Evolutionary conservation across 2,113 vertebrate species (phyloP).

Genomic region (Poeciliopsis turrubarensis): DNA sequence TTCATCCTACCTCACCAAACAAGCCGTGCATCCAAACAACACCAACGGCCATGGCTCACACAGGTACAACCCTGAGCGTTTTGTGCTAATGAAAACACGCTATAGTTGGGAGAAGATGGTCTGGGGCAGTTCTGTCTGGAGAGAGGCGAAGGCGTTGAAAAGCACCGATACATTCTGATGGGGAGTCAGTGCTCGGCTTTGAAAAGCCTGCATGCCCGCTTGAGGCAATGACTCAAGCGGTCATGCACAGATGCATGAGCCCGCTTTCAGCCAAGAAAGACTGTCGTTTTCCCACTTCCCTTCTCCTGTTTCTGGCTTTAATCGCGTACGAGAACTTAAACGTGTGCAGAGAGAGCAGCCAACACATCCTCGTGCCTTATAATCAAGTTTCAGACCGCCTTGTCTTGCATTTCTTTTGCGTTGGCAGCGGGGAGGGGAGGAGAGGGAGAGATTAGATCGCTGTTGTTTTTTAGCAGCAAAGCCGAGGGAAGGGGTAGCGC

Average conservation of each 20-base stretch:
- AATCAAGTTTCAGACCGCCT: conserved; percentile 47
- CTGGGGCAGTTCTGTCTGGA: conserved; percentile 3
- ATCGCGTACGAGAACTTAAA: conserved; percentile 15
- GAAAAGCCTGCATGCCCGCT: background rate
- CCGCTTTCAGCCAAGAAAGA: conserved; percentile 1
- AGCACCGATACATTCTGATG: background rate
- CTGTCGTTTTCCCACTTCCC: background rate
- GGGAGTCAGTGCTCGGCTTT: background rate
- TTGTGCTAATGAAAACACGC: background rate
- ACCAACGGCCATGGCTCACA: background rate
- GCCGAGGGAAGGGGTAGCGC: conserved; percentile 48
- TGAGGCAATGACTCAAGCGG: background rate
- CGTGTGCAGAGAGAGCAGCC: background rate
- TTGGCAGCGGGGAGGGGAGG: conserved; percentile 55
- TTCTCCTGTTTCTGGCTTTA: conserved; percentile 14
- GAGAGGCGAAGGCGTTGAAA: background rate
- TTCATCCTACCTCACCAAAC: conserved; percentile 55
- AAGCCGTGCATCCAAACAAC: conserved; percentile 11
- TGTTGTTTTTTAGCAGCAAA: conserved; percentile 69
- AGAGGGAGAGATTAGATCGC: conserved; percentile 67
- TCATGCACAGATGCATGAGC: conserved; percentile 15
- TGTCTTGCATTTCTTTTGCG: conserved; percentile 38
- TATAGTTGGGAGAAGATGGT: background rate
- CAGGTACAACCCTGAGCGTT: background rate
- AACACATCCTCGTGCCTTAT: conserved; percentile 4